phyloP scores from a whole-genome alignment of 2,797 vertebrate genomes.

The Pterois miles region DNA sequence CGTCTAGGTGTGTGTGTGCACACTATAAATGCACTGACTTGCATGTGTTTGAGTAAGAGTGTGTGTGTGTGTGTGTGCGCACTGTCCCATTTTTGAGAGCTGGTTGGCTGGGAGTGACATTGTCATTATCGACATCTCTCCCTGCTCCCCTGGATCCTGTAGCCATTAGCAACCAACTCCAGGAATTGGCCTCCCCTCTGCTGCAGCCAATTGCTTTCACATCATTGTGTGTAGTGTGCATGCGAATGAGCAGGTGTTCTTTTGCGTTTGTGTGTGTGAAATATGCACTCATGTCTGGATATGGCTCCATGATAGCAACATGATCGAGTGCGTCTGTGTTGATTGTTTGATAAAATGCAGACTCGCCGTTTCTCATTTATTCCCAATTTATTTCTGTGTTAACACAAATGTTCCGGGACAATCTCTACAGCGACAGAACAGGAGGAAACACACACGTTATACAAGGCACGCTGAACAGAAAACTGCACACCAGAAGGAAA shows the following conservation, averaged over 20 bases:
- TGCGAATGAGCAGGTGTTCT: constrained; percentile 81
- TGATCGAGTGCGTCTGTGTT: constrained; percentile 55
- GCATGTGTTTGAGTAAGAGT: constrained; percentile 25
- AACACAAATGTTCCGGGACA: constrained; percentile 44
- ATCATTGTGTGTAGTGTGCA: constrained; percentile 72
- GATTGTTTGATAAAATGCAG: constrained; percentile 72
- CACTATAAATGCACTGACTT: constrained; percentile 44
- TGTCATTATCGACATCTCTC: constrained; percentile 80
- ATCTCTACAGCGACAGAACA: constrained; percentile 11
- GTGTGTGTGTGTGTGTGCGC: constrained; percentile 56
- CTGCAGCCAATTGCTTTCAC: constrained; percentile 79
- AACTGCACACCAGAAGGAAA: constrained; percentile 54
- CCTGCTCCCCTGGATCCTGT: constrained; percentile 76
- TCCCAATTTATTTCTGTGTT: constrained; percentile 45
- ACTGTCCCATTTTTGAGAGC: constrained; percentile 65
- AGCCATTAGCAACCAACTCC: constrained; percentile 81
- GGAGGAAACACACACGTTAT: constrained; percentile 14
- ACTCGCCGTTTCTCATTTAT: constrained; percentile 45
- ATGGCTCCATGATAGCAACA: constrained; percentile 40
- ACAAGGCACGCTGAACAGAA: constrained; percentile 28
- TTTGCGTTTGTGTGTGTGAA: constrained; percentile 2
- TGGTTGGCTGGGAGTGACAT: constrained; percentile 75
- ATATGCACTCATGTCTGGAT: constrained; percentile 18
- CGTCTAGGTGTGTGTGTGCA: constrained; percentile 16
- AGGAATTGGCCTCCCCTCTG: constrained; percentile 69